Evolutionary conservation across 1,140 invertebrate species (phyloP).

Genomic region (Calliopsis andreniformis): DNA sequence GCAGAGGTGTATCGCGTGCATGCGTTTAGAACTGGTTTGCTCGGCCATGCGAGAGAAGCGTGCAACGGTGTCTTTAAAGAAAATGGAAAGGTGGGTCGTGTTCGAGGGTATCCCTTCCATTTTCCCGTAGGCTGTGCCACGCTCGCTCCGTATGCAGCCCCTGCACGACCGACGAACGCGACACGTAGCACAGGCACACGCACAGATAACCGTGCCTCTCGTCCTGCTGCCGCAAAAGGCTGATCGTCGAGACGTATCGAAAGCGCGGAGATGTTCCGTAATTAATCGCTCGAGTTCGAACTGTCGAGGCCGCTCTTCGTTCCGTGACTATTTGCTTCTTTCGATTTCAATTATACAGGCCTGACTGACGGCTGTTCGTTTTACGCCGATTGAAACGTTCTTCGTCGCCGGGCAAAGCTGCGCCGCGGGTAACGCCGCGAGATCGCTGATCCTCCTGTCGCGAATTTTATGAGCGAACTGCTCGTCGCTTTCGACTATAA

Average conservation of each 20-base stretch:
- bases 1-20: conserved; percentile 49
- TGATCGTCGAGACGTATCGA: conserved; percentile 19
- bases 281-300: conserved; percentile 19
- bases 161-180: too few species aligned
- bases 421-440: not conserved
- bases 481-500: not conserved
- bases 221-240: not conserved
- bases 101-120: conserved; percentile 35
- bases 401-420: not conserved
- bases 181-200: not conserved
- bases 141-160: not conserved
- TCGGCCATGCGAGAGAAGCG: conserved; percentile 21
- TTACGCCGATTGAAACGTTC: conserved; percentile 44
- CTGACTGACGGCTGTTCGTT: conserved; percentile 22
- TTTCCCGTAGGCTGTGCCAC: conserved; percentile 3
- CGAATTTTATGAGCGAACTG: too few species aligned
- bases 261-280: conserved; percentile 34
- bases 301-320: not conserved
- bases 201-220: not conserved
- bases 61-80: conserved; percentile 59
- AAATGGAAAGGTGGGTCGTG: conserved; percentile 60
- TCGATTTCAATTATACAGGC: conserved; percentile 30
- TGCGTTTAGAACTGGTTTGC: conserved; percentile 61
- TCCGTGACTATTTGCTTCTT: not conserved
- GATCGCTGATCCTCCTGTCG: not conserved